phyloP scores from a whole-genome alignment of 2,888 invertebrate genomes.

The Sipha maydis region DNA sequence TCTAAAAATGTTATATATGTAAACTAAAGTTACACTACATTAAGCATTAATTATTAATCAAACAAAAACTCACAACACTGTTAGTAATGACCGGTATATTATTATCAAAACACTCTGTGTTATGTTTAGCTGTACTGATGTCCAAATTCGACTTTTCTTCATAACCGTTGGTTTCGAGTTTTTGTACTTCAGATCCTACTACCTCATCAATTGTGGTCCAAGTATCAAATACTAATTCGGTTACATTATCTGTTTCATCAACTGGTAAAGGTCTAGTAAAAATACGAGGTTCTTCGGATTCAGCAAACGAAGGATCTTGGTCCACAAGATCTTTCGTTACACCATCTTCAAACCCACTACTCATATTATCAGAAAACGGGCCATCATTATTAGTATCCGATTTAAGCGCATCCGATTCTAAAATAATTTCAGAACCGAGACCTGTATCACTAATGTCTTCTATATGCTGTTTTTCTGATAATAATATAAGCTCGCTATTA shows the following conservation, averaged over 20 bases:
- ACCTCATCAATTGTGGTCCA: constrained; percentile 62
- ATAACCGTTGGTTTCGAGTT: constrained; percentile 1
- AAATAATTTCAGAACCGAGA: constrained; percentile 32
- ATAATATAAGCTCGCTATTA: constrained; percentile 23
- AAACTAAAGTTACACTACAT: neutral
- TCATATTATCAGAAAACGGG: constrained; percentile 40
- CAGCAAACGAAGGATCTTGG: neutral
- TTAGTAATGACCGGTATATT: constrained; percentile 50
- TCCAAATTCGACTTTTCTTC: constrained; percentile 17
- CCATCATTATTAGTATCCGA: constrained; percentile 33
- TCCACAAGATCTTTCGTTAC: neutral
- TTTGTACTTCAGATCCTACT: neutral
- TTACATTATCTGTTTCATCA: constrained; percentile 51
- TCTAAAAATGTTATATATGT: neutral
- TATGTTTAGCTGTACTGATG: constrained; percentile 39
- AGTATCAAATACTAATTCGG: constrained; percentile 61
- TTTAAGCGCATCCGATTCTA: neutral
- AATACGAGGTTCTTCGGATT: constrained; percentile 46
- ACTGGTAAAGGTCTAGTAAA: constrained; percentile 46
- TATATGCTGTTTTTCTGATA: constrained; percentile 45
- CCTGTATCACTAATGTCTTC: constrained; percentile 35
- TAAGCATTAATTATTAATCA: constrained; percentile 36
- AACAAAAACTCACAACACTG: constrained; percentile 57
- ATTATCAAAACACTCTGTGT: constrained; percentile 56
- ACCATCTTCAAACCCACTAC: constrained; percentile 37